Evolutionary conservation across 2,888 invertebrate genomes (phyloP), one percentile per base, ranked within the genome.

Genomic region (Leptinotarsa tumamoca): DNA sequence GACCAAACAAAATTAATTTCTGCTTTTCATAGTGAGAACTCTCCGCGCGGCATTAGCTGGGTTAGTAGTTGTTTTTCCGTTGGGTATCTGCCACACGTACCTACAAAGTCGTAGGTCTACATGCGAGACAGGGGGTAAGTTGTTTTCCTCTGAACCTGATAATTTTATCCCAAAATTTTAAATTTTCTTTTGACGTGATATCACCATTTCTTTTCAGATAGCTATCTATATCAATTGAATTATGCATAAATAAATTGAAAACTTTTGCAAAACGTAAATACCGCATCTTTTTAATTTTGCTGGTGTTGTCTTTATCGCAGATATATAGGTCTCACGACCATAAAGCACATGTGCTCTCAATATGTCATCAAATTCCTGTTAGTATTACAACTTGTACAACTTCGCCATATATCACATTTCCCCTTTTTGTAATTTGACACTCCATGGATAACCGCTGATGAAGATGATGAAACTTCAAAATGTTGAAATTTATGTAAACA

Each of bases 331-430:
- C 63, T 63, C 63, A 43, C 54, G 68, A 14, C 27, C 43, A 56
- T 54, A 18, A 49, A 58, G 50, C 69, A 71, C 71, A 71, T 61
- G 71, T 71, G 71, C 4, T 61, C n/a, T 58, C 58, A 71, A 71
- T 71, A 71, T 71, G 71, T 71, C 71, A 71, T 71, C 71, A 71
- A 63, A 71, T 71, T 71, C 71, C 61, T 69, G 69, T 51, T 68
- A 33, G 54, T 54, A 54, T 68, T 68, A 68, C 54, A 58, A 56
- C 69, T 69, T 56, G 33, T 63, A 50, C 61, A 49, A 71, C 43
- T 63, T 63, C 14, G 63, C 63, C 23, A 43, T 63, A 71, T 71
- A 71, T 71, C 71, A 61, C 49, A 61, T 71, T 50, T 61, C 71
- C 61, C 58, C 21, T 50, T 49, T 23, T 50, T 23, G 71, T 71